These are phyloP conservation scores for Acanthoscelides obtectus DNA, from an alignment of 2,888 invertebrate genomes.

Conservation along the genomic window DNA sequence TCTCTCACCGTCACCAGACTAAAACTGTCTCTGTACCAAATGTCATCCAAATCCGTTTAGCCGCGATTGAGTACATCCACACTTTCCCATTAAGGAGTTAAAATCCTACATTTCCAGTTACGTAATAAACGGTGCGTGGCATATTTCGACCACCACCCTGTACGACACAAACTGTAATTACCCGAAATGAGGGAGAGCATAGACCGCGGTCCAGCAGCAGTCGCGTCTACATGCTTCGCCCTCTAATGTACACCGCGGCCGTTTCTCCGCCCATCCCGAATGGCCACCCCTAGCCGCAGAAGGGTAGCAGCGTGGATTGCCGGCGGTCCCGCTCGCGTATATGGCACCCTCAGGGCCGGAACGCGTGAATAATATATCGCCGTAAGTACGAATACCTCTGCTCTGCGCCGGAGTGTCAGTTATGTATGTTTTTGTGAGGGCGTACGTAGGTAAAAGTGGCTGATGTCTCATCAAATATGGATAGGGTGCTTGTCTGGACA, in stretches of 20 bases:
- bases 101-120: no score
- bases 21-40: no score
- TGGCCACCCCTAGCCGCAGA: background rate
- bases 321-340: background rate
- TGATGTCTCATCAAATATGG: background rate
- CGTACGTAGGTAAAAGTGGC: background rate
- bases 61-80: no score
- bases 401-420: background rate
- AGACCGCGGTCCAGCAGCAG: background rate
- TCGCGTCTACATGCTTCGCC: background rate
- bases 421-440: background rate
- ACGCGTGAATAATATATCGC: background rate
- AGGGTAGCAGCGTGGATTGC: no score
- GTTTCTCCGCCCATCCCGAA: background rate
- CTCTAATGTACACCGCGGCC: background rate
- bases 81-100: no score
- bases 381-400: background rate
- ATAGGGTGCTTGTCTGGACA: background rate
- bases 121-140: no score
- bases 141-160: background rate
- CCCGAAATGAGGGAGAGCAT: background rate
- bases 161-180: background rate
- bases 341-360: background rate
- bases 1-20: no score
- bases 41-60: no score